phyloP scores from a whole-genome alignment of 2,113 vertebrate species.

The Aptenodytes forsteri region DNA sequence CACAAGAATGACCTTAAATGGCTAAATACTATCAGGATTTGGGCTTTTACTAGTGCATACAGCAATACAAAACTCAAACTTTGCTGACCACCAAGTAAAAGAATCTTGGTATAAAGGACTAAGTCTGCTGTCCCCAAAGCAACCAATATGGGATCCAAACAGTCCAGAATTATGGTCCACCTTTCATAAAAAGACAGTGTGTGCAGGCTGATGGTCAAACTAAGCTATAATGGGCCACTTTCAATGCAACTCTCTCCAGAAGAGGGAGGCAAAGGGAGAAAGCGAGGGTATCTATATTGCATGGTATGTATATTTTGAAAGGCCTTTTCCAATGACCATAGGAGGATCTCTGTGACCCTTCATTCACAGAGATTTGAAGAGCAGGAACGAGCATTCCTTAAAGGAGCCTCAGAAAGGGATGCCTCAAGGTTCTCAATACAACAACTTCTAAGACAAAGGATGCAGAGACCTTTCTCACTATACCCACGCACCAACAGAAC shows the following conservation, averaged over 20 bases:
- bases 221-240: neutral
- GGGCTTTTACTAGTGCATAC: neutral
- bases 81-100: neutral
- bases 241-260: neutral
- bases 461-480: neutral
- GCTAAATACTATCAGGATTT: neutral
- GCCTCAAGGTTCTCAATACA: neutral
- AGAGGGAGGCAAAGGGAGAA: neutral
- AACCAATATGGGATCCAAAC: neutral
- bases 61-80: neutral
- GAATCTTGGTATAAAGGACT: neutral
- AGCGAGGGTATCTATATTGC: neutral
- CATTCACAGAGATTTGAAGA: neutral
- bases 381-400: neutral
- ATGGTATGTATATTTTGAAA: neutral
- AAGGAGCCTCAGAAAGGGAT: neutral
- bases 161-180: neutral
- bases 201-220: neutral
- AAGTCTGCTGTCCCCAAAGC: neutral
- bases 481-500: neutral
- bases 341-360: neutral
- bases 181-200: neutral
- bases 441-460: neutral
- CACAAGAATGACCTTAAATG: neutral
- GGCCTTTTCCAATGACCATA: neutral